A percentile compares a stretch with the other conserved stretches of the same genome.
Evolutionary conservation across 1,140 invertebrate genomes (phyloP).

Genomic region (Trichonephila clavata): DNA sequence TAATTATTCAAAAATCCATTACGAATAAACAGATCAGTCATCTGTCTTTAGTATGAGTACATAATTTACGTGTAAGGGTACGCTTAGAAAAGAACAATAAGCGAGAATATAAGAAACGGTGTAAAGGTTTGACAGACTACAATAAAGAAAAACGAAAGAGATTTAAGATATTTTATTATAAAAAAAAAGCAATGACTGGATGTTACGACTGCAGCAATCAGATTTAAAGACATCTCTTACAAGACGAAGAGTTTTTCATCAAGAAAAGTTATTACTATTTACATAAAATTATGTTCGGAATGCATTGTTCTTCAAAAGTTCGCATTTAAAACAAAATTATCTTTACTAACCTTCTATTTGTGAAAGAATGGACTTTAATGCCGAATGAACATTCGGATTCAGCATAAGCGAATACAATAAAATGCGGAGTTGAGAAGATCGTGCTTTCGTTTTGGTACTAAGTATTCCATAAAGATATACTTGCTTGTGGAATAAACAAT

Average conservation of each 20-base stretch:
- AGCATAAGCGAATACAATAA: not conserved
- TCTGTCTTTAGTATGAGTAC: too few relatives aligned
- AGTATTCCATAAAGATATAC: not conserved
- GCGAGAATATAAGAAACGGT: too few relatives aligned
- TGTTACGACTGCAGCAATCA: not conserved
- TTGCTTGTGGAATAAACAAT: not conserved
- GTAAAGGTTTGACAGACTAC: too few relatives aligned
- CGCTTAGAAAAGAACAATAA: too few relatives aligned
- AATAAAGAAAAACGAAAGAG: too few relatives aligned
- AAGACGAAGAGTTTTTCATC: not conserved
- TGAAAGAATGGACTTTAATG: not conserved
- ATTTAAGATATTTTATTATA: not conserved
- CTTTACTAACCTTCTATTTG: not conserved
- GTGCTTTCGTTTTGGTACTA: not conserved
- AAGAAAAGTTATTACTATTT: not conserved
- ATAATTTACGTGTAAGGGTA: too few relatives aligned
- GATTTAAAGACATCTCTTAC: not conserved
- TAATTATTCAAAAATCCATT: too few relatives aligned
- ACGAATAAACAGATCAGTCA: too few relatives aligned
- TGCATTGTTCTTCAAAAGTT: not conserved
- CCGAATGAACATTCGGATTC: not conserved
- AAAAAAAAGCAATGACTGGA: not conserved
- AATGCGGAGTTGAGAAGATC: not conserved
- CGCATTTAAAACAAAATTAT: not conserved
- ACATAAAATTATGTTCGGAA: not conserved